Conservation (phyloP, 2,888 invertebrate species). For the Mesorhabditis spiculigera region DNA sequence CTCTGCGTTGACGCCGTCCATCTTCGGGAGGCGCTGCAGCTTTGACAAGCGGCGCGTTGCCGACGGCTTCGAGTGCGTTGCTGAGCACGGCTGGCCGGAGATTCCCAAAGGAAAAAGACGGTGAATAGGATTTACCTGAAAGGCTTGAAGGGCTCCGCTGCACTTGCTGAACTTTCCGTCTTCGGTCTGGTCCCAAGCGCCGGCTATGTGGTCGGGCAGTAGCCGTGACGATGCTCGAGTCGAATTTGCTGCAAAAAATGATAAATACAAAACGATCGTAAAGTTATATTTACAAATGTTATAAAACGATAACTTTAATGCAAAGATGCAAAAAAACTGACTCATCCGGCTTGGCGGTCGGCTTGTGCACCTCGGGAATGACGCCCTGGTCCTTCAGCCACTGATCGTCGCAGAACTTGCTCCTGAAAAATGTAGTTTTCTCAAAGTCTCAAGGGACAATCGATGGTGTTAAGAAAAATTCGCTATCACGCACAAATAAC, state of each 20-base stretch:
- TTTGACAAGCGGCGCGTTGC: conserved; percentile 54
- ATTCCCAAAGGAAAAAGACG: conserved; percentile 19
- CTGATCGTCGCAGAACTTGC: conserved; percentile 40
- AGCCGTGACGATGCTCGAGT: conserved; percentile 25
- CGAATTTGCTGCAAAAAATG: conserved; percentile 18
- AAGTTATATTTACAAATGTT: not conserved
- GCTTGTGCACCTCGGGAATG: conserved; percentile 14
- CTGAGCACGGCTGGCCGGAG: conserved; percentile 37
- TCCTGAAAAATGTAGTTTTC: conserved; percentile 24
- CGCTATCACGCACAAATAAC: conserved; percentile 75
- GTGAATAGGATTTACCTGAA: conserved; percentile 22
- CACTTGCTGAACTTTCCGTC: conserved; percentile 30
- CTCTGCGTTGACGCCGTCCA: conserved; percentile 50
- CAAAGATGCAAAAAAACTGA: conserved; percentile 9
- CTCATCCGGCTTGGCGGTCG: conserved; percentile 27
- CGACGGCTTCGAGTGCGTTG: conserved; percentile 52
- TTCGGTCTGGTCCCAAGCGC: conserved; percentile 31
- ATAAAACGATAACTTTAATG: not conserved
- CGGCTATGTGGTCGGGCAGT: conserved; percentile 40
- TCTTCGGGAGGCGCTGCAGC: conserved; percentile 40
- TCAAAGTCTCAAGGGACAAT: not conserved
- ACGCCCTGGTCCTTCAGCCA: conserved; percentile 33
- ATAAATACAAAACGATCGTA: not conserved
- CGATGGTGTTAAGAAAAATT: not conserved
- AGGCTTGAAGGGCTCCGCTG: conserved; percentile 24